Base-by-base conservation (phyloP, 1,140 invertebrate species). In the Diplogasteroides magnus region DNA sequence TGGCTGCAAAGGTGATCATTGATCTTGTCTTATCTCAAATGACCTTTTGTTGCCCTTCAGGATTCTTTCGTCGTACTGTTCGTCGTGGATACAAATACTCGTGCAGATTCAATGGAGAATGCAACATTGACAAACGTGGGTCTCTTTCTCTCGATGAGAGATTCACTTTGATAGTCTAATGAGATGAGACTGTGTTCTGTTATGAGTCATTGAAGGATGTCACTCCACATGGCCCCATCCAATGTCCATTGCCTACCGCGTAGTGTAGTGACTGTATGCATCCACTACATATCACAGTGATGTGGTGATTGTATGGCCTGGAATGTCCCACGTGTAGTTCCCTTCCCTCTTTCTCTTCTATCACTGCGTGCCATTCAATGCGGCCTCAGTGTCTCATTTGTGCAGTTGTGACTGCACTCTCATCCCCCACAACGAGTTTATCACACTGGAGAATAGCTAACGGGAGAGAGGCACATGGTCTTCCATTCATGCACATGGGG, bases 91-190 rank as follows among this genome's bases (percentile, higher is more conserved):
- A 97, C 84, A 87, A 91, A 1, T 98, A 98, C 84, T 91, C 91
- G 0, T 98, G 95, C 88, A 89, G 94, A 84, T 95, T 95, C 85
- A 91, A 88, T 77, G 87, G 93, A 79, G 91, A 90, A 83, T 98
- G 95, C 81, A 88, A 94, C 0, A 92, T 98, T 32, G 93, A 97
- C 83, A 81, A 79, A 69, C 81, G 77, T 83, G 74, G 31, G 68
- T 56, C 61, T 28, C 15, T 57, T 29, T n/a, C n/a, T n/a, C n/a
- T n/a, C n/a, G n/a, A n/a, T n/a, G n/a, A n/a, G n/a, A n/a, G n/a
- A n/a, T n/a, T n/a, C n/a, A n/a, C n/a, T n/a, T n/a, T n/a, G n/a
- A n/a, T n/a, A n/a, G n/a, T n/a, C n/a, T n/a, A n/a, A n/a, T n/a
- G n/a, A n/a, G n/a, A n/a, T n/a, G n/a, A n/a, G n/a, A n/a, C n/a